Base-by-base conservation (phyloP, 2,113 vertebrate species). In the Calypte anna region DNA sequence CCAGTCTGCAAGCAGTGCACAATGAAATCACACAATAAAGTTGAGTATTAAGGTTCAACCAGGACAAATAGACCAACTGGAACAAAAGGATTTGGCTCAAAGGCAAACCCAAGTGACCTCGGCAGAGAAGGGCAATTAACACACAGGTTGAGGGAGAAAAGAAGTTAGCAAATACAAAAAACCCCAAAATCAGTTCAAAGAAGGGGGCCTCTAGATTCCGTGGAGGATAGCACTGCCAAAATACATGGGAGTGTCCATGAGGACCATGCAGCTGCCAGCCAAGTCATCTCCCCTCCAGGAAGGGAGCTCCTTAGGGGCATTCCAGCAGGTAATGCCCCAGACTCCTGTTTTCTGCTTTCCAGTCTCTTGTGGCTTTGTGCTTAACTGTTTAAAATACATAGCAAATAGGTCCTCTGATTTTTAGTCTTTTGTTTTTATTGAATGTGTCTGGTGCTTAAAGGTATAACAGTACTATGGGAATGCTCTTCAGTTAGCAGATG, bases 21-120 rank as follows among this genome's bases (percentile, higher is more conserved):
- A 94, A 51, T 84, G 73, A 90, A 97, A 92, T 91, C 73, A 53
- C 68, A 72, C 78, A n/a, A 82, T 88, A 84, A 88, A 95, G 89
- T 88, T 63, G 83, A 69, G 48, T 72, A 27, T 75, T 81, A 78
- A 78, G 40, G 76, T 91, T 93, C 57, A 88, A 61, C 72, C 57
- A 51, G 76, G 86, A 90, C 94, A 91, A 88, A 78, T 5, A 95
- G 93, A 81, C 88, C 82, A 79, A 63, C 53, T 84, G 82, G 50
- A 96, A 90, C 91, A 92, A 93, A 95, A 91, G 62, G 73, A 86
- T 82, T 93, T 96, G 90, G 88, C 94, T 93, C 54, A 79, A 93
- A 88, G 54, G 88, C 93, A 96, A 82, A 76, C 80, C 36, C 66
- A 84, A 83, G 66, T 79, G 90, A 97, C 88, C 90, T 84, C 73